phyloP scores from a whole-genome alignment of 2,888 invertebrate species.

The Seladonia tumulorum region DNA sequence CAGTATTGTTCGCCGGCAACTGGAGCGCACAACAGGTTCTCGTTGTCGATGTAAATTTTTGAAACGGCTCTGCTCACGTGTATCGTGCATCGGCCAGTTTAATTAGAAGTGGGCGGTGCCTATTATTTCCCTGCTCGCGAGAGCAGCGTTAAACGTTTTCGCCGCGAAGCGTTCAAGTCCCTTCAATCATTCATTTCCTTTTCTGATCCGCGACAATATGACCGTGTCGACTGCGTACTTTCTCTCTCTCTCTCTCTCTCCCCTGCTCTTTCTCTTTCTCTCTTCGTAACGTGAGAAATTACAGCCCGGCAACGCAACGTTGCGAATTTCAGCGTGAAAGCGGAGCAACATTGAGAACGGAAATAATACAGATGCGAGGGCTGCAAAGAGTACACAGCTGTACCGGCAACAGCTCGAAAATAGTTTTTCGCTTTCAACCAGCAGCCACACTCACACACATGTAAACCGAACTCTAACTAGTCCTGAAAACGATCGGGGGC shows the following conservation, averaged over 20 bases:
- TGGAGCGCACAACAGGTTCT: constrained; percentile 13
- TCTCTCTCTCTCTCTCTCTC: not conserved
- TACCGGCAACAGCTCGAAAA: constrained; percentile 11
- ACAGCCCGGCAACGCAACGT: not conserved
- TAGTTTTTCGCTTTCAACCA: constrained; percentile 19
- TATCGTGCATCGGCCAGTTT: constrained; percentile 53
- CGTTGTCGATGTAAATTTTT: constrained; percentile 67
- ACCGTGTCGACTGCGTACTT: not conserved
- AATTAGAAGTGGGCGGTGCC: constrained; percentile 48
- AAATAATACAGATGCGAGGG: constrained; percentile 7
- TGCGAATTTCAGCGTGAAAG: constrained; percentile 28
- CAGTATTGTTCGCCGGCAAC: constrained; percentile 45
- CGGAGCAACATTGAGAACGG: not conserved
- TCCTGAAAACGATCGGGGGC: not conserved
- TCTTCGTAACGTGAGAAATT: not conserved
- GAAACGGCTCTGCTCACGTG: constrained; percentile 39
- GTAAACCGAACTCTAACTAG: not conserved
- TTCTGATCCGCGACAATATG: constrained; percentile 52
- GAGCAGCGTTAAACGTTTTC: constrained; percentile 45
- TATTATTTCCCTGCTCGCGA: constrained; percentile 38
- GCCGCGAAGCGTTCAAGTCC: constrained; percentile 56
- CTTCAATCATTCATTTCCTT: constrained; percentile 61
- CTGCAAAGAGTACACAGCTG: not conserved
- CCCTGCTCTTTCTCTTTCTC: not conserved
- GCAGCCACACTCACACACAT: not conserved